Percentiles rank a stretch among this genome's conserved stretches.
Conservation (phyloP, 2,888 invertebrate genomes). For the Dryadula phaetusa region DNA sequence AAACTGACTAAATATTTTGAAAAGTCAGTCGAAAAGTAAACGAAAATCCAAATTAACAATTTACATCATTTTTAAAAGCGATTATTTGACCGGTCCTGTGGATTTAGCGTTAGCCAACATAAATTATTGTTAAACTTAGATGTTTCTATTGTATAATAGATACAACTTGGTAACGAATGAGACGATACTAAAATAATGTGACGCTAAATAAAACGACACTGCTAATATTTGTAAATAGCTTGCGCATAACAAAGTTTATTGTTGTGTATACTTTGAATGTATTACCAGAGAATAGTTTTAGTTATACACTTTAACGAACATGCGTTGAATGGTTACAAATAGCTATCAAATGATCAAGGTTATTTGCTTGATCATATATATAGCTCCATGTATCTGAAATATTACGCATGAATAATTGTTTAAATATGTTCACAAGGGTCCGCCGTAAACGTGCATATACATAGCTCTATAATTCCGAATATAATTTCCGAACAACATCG, state of each 20-base stretch:
- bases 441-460: neutral
- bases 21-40: too few relatives aligned
- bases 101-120: too few relatives aligned
- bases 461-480: slow-evolving; percentile 8
- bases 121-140: neutral
- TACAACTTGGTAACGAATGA: neutral
- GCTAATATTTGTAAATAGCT: neutral
- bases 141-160: neutral
- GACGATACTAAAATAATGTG: neutral
- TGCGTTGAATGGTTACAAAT: neutral
- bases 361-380: neutral
- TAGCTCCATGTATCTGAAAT: neutral
- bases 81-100: too few relatives aligned
- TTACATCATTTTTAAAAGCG: too few relatives aligned
- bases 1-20: too few relatives aligned
- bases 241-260: neutral
- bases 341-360: neutral
- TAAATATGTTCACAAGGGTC: neutral
- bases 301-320: neutral
- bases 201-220: neutral
- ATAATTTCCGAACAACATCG: slow-evolving; percentile 33
- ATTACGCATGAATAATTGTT: neutral
- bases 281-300: neutral
- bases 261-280: neutral
- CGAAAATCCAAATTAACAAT: too few relatives aligned